phyloP scores from a whole-genome alignment of 2,888 invertebrate species.

The Yponomeuta cagnagella region DNA sequence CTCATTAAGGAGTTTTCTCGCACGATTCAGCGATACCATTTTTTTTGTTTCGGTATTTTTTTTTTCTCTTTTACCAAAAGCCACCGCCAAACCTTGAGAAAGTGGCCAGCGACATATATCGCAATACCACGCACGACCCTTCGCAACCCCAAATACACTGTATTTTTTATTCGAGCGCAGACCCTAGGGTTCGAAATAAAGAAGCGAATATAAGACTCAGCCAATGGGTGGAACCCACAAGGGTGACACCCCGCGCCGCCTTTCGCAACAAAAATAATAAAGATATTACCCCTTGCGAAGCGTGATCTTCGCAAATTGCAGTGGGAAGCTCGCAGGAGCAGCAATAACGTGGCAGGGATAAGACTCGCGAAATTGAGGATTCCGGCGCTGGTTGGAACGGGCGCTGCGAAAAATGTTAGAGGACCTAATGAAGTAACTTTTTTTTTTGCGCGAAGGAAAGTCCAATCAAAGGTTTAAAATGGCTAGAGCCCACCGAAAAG shows the following conservation, averaged over 20 bases:
- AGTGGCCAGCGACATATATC: conserved; percentile 13
- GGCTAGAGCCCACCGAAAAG: too few species aligned
- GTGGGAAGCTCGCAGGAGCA: not conserved
- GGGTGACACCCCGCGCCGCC: conserved; percentile 44
- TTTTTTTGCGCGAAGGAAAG: too few species aligned
- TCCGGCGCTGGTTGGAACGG: not conserved
- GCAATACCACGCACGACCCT: not conserved
- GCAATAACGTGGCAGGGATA: conserved; percentile 1
- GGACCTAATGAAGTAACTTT: not conserved
- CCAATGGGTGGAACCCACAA: conserved; percentile 47
- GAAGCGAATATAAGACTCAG: conserved; percentile 44
- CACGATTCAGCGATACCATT: too few species aligned
- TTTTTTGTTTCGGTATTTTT: too few species aligned
- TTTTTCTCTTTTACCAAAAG: not conserved
- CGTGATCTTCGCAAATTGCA: not conserved
- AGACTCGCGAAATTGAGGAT: not conserved
- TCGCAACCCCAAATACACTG: conserved; percentile 36
- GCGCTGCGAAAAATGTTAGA: not conserved
- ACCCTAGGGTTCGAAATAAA: conserved; percentile 44
- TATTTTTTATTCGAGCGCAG: conserved; percentile 43
- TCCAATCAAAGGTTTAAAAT: too few species aligned
- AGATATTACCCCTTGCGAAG: not conserved
- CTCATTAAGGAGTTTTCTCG: too few species aligned
- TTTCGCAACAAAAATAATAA: conserved; percentile 4
- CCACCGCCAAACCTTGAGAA: not conserved